These are phyloP conservation scores for Rhodinocichla rosea DNA, from an alignment of 2,113 vertebrate genomes.

Conservation along the genomic window DNA sequence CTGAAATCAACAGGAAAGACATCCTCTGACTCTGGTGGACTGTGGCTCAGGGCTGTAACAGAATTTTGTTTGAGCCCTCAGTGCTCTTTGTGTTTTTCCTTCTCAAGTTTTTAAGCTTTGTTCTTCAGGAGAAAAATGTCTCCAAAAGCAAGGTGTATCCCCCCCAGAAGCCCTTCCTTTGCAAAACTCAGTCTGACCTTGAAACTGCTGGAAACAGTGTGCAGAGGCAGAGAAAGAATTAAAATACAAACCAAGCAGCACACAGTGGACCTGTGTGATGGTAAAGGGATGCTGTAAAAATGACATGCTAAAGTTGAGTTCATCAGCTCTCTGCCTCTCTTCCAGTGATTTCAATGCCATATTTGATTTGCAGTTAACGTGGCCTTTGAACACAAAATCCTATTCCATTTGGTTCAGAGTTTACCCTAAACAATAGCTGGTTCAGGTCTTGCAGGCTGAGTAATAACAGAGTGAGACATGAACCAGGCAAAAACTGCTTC, in stretches of 20 bases:
- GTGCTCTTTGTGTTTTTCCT: not conserved
- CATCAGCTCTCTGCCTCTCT: not conserved
- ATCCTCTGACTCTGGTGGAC: not conserved
- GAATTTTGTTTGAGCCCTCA: not conserved
- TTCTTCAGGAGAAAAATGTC: not conserved
- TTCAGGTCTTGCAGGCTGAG: slow-evolving; percentile 6
- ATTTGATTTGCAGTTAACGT: not conserved
- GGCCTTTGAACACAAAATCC: slow-evolving; percentile 29
- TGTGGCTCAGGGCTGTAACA: not conserved
- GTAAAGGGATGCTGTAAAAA: not conserved
- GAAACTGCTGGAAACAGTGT: not conserved
- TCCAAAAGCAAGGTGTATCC: not conserved
- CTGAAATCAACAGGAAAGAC: not conserved
- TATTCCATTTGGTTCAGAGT: not conserved
- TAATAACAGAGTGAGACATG: not conserved
- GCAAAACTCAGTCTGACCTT: not conserved
- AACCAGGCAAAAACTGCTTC: slow-evolving; percentile 3
- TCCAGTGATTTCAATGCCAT: not conserved
- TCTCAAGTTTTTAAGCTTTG: not conserved
- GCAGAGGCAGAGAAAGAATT: not conserved
- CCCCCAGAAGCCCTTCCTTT: not conserved
- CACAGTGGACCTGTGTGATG: not conserved
- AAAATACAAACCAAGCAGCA: not conserved
- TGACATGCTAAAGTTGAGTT: not conserved
- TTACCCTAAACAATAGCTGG: not conserved